Base-by-base conservation (phyloP, 1,140 invertebrate genomes). In the Latrodectus geometricus region DNA sequence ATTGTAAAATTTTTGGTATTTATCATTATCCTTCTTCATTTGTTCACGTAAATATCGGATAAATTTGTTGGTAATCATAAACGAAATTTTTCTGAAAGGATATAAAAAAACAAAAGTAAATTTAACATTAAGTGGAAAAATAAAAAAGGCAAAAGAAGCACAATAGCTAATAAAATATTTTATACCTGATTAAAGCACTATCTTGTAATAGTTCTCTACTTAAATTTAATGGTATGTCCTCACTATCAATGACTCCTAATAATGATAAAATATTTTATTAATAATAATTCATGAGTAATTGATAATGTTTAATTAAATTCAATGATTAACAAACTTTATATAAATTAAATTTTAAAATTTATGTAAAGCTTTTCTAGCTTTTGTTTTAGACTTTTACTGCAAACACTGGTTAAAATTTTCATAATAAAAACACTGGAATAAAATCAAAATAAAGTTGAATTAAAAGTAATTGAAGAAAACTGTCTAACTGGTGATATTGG, bases 141-240 rank as follows among this genome's bases (percentile, higher is more conserved):
- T n/a, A n/a, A n/a, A n/a, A n/a, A n/a, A n/a, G n/a, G n/a, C n/a
- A 48, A 14, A 48, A 73, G 21, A 73, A 49, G 11, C 12, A 14
- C 3, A 73, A 75, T 54, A 75, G 8, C 12, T 52, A 50, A 56
- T 85, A 69, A 66, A 52, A 49, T n/a, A 20, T 76, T 1, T 92
- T 93, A n/a, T n/a, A 96, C 95, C 94, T 93, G 85, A 99, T 98
- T 3, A 99, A 92, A 48, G 94, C 93, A 91, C 96, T 97, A 90
- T 99, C 98, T 92, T 99, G 98, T 17, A 99, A 92, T 66, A 99
- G 92, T 91, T 99, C 98, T 90, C 98, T 93, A 90, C 97, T 98
- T 68, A 99, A 93, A 94, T 99, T 99, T 21, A 99, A 92, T 12
- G 98, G 98, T 93, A 99, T 99, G 90, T 99, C 98, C 93, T 99